Base-by-base conservation (phyloP, 2,113 vertebrate genomes). In the Xiphias gladius region DNA sequence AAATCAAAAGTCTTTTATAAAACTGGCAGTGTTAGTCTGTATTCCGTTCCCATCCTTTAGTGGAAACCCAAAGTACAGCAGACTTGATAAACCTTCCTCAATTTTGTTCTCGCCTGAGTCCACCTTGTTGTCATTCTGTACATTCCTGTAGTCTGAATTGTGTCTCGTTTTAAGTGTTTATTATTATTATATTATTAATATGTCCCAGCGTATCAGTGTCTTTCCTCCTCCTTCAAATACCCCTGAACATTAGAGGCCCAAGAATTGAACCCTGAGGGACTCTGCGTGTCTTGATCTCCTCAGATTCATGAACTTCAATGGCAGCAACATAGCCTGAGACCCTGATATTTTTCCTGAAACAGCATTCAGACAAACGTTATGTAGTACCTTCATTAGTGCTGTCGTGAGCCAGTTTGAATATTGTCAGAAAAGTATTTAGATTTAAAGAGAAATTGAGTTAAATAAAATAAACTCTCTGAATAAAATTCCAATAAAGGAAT, bases 1-100 rank as follows among this genome's bases (percentile, higher is more conserved):
- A 30, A 30, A 46, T 41, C 72, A 76, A 32, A 63, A 2, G 17
- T 74, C 5, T 59, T 48, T 12, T 30, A 26, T 73, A 61, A 37
- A 22, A 20, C 26, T 7, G 12, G 7, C 14, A 7, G 20, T 37
- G n/a, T 39, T 35, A 50, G 19, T 71, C 4, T 59, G 41, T 16
- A 37, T 79, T 58, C 58, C 61, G 12, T 76, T 76, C 69, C 58
- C 12, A 66, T 67, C 20, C 39, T 73, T 74, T 48, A 69, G 72
- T 39, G 17, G 22, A 71, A 79, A 85, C 32, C 32, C 26, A 30
- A 30, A 57, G 26, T 30, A 46, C 17, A 19, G 19, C 1, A 6
- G 10, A 41, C 20, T 5, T 62, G 46, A 77, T 20, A 70, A 52
- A n/a, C 11, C 17, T 17, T 20, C 12, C 2, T 16, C 20, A 26